A percentile compares a stretch with the other conserved stretches of the same genome.
Conservation (phyloP, 2,797 vertebrate genomes). For the Hypotaenidia okinawae region DNA sequence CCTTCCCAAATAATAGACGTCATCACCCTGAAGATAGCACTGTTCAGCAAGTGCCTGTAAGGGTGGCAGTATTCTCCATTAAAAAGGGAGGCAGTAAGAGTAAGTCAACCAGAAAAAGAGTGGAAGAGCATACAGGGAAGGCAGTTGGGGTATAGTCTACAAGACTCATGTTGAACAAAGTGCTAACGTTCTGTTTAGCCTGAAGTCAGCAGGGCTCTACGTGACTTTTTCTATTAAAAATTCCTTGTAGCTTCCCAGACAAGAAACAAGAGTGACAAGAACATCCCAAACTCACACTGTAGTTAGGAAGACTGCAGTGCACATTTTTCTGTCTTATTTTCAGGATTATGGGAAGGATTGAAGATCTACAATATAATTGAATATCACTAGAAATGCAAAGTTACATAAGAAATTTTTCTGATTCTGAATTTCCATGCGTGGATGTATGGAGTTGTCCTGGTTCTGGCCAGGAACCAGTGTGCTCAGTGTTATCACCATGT, state of each 20-base stretch:
- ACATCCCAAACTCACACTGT: neutral
- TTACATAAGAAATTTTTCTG: neutral
- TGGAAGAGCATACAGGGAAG: neutral
- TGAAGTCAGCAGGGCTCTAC: neutral
- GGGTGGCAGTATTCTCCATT: fast-evolving
- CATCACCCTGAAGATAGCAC: neutral
- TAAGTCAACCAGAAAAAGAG: neutral
- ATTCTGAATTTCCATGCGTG: neutral
- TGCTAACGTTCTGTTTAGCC: neutral
- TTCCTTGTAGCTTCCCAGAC: fast-evolving
- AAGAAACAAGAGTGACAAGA: neutral
- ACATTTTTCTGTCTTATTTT: neutral
- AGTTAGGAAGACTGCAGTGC: neutral
- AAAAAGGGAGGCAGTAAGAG: neutral
- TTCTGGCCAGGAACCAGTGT: too few species aligned
- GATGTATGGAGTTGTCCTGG: neutral
- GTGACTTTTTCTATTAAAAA: neutral
- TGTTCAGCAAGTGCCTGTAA: neutral
- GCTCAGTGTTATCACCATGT: too few species aligned
- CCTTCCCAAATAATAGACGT: neutral
- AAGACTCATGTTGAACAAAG: neutral
- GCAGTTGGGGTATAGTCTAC: neutral
- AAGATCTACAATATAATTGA: neutral
- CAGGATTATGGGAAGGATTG: neutral
- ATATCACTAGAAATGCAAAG: neutral